These are phyloP conservation scores for Standfussiana lucernea DNA, from an alignment of 2,888 invertebrate species.

Conservation along the genomic window DNA sequence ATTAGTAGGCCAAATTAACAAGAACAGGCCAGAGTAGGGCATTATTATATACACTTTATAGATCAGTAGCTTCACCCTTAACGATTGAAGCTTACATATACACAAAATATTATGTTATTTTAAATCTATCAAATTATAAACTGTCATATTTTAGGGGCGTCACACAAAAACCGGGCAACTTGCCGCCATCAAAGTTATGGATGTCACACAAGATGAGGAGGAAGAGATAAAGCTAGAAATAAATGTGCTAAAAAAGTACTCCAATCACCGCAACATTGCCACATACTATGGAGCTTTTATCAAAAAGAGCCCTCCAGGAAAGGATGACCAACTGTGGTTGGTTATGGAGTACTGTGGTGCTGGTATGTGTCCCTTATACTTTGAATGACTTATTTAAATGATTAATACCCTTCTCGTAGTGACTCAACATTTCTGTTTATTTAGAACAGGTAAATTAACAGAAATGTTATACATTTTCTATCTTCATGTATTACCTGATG, in stretches of 20 bases:
- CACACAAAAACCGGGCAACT: slow-evolving; percentile 99
- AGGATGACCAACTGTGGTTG: slow-evolving; percentile 99
- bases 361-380: slow-evolving; percentile 86
- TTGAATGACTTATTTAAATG: slow-evolving; percentile 15
- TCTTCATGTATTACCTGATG: slow-evolving; percentile 17
- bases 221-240: slow-evolving; percentile 99
- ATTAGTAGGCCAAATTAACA: neutral
- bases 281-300: slow-evolving; percentile 99
- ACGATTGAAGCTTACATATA: neutral
- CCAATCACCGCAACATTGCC: slow-evolving; percentile 99
- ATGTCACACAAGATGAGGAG: slow-evolving; percentile 99
- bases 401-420: slow-evolving; percentile 10
- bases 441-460: slow-evolving; percentile 45
- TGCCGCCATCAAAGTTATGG: slow-evolving; percentile 99
- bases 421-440: slow-evolving; percentile 42
- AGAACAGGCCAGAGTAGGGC: neutral
- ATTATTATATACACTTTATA: neutral
- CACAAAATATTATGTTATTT: neutral
- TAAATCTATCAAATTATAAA: slow-evolving; percentile 6
- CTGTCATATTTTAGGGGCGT: slow-evolving; percentile 93
- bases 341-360: slow-evolving; percentile 99
- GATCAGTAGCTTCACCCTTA: neutral
- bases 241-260: slow-evolving; percentile 99
- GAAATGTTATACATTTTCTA: slow-evolving; percentile 9
- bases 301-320: slow-evolving; percentile 99